These are phyloP conservation scores for Tachysurus fulvidraco DNA, from an alignment of 2,113 vertebrate species.

Conservation along the genomic window DNA sequence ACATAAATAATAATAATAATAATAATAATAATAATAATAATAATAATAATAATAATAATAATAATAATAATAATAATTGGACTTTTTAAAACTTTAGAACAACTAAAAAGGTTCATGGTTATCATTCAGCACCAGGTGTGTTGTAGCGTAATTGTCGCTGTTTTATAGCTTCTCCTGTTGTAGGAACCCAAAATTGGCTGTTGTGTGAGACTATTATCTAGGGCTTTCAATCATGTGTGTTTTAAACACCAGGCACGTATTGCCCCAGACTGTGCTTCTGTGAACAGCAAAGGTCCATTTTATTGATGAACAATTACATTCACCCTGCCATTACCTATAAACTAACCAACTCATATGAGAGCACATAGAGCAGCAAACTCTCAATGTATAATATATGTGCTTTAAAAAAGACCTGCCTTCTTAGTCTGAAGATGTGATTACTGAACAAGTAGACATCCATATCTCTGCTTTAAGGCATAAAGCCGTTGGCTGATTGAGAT, in stretches of 20 bases:
- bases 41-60: no score
- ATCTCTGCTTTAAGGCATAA: not conserved
- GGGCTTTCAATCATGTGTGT: slow-evolving; percentile 5
- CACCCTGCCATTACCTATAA: not conserved
- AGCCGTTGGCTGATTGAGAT: not conserved
- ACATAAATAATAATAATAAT: no score
- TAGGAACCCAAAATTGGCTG: not conserved
- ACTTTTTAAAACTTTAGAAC: no score
- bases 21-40: no score
- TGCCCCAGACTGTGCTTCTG: slow-evolving; percentile 13
- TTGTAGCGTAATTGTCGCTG: not conserved
- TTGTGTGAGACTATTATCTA: slow-evolving; percentile 10
- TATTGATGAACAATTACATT: not conserved
- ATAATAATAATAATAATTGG: no score
- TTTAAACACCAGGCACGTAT: slow-evolving; percentile 26
- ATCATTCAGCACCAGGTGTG: not conserved
- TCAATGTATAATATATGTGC: slow-evolving; percentile 19
- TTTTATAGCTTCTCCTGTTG: not conserved
- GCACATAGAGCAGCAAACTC: slow-evolving; percentile 1
- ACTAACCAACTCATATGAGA: slow-evolving; percentile 10
- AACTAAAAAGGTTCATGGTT: not conserved
- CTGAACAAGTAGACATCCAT: not conserved
- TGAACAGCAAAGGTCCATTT: not conserved
- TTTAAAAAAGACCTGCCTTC: not conserved
- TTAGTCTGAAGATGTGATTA: not conserved